Conservation (phyloP, 1,140 invertebrate species). For the Nomia melanderi region DNA sequence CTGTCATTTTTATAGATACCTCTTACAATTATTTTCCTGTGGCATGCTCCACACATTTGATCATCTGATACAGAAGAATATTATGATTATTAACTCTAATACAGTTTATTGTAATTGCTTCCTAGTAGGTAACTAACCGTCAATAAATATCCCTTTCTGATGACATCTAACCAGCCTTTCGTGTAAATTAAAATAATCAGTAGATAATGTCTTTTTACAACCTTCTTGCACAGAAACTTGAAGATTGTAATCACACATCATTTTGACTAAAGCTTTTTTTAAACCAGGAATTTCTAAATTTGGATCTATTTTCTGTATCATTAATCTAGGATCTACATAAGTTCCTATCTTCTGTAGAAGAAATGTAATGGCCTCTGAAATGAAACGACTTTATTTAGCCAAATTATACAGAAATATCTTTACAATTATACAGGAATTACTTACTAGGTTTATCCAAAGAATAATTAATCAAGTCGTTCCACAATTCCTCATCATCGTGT, state of each 20-base stretch:
- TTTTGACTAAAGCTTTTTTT: conserved; percentile 95
- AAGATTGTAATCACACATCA: conserved; percentile 97
- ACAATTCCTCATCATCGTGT: conserved; percentile 96
- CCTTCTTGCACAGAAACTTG: conserved; percentile 95
- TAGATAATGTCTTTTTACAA: conserved; percentile 92
- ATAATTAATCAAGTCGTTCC: conserved; percentile 95
- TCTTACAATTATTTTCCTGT: conserved; percentile 86
- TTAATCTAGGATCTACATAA: conserved; percentile 93
- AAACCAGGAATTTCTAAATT: conserved; percentile 93
- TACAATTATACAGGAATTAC: conserved; percentile 17
- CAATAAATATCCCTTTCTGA: conserved; percentile 87
- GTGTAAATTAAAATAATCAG: conserved; percentile 95
- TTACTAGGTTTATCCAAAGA: conserved; percentile 93
- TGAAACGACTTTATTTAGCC: conserved; percentile 45
- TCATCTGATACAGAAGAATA: conserved; percentile 83
- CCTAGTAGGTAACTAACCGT: conserved; percentile 76
- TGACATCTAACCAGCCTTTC: conserved; percentile 90
- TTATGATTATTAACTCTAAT: conserved; percentile 30
- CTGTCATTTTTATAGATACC: conserved; percentile 76
- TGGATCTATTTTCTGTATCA: conserved; percentile 92
- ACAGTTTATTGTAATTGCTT: conserved; percentile 1
- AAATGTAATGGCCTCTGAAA: conserved; percentile 88
- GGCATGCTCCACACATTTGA: conserved; percentile 88
- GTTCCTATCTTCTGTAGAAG: conserved; percentile 92
- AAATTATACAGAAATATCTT: neutral